Evolutionary conservation across 1,140 invertebrate genomes (phyloP).

Genomic region (Pinna nobilis): DNA sequence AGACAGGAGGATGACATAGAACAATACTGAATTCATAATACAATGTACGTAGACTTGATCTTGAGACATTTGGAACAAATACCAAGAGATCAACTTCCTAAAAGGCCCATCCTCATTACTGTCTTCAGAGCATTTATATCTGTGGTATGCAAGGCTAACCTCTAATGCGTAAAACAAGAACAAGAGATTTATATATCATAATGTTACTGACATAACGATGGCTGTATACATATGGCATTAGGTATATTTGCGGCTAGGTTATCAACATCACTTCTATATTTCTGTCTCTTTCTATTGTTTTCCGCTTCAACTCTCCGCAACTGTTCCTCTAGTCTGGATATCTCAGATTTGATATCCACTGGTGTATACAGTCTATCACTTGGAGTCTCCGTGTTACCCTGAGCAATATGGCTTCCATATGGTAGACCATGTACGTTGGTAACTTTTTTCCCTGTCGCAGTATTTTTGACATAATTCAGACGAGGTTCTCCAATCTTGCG

Average conservation of each 20-base stretch:
- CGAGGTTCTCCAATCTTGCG: slow-evolving; percentile 18
- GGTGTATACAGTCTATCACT: neutral
- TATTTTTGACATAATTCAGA: slow-evolving; percentile 14
- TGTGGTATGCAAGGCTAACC: no score
- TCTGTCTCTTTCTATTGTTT: slow-evolving; percentile 2
- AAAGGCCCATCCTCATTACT: no score
- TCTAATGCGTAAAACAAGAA: no score
- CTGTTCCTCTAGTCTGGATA: slow-evolving; percentile 29
- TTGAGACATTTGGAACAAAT: no score
- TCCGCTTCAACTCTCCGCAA: slow-evolving; percentile 36
- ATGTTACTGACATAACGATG: no score
- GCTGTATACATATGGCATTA: slow-evolving; percentile 36
- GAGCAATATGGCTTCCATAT: neutral
- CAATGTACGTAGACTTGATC: no score
- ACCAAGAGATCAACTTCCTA: no score
- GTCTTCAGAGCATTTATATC: no score
- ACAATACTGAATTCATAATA: no score
- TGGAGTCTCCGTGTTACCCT: neutral
- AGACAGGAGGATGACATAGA: no score
- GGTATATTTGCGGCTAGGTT: slow-evolving; percentile 28
- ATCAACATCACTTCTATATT: slow-evolving; percentile 25
- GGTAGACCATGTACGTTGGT: slow-evolving; percentile 7
- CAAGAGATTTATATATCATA: no score
- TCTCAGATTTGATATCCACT: slow-evolving; percentile 30
- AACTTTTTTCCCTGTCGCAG: slow-evolving; percentile 26